A percentile compares a stretch with the other conserved stretches of the same genome.
phyloP scores from a whole-genome alignment of 2,888 invertebrate genomes.

The Isoperla grammatica region DNA sequence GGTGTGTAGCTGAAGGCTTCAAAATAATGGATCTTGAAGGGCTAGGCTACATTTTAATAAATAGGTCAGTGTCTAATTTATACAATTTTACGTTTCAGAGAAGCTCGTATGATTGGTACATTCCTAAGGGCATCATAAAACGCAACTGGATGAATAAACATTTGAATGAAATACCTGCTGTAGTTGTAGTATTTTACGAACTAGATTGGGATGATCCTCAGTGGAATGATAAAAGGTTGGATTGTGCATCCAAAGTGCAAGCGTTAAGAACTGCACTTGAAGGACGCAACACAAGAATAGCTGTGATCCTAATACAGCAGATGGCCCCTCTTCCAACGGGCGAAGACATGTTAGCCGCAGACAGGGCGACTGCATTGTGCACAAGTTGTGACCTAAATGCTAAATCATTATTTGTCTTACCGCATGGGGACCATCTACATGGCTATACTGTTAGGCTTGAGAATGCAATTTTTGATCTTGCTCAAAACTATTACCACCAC shows the following conservation, averaged over 20 bases:
- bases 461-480: conserved; percentile 88
- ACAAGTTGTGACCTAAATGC: conserved; percentile 86
- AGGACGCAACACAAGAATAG: conserved; percentile 68
- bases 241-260: conserved; percentile 87
- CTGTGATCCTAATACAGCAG: conserved; percentile 87
- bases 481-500: conserved; percentile 86
- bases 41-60: no score
- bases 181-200: conserved; percentile 92
- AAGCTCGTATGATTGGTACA: conserved; percentile 91
- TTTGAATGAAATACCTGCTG: conserved; percentile 80
- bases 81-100: conserved; percentile 46
- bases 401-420: conserved; percentile 88
- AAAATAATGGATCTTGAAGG: no score
- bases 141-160: conserved; percentile 95
- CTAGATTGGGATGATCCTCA: conserved; percentile 94
- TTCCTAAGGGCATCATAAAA: conserved; percentile 90
- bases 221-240: conserved; percentile 93
- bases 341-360: conserved; percentile 80
- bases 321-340: conserved; percentile 69
- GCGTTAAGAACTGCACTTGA: conserved; percentile 67
- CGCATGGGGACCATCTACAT: conserved; percentile 80
- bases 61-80: no score
- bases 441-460: conserved; percentile 74
- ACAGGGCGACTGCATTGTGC: conserved; percentile 86
- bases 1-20: conserved; percentile 14